These are phyloP conservation scores for Etheostoma perlongum DNA, from an alignment of 2,797 vertebrate species.

Conservation along the genomic window DNA sequence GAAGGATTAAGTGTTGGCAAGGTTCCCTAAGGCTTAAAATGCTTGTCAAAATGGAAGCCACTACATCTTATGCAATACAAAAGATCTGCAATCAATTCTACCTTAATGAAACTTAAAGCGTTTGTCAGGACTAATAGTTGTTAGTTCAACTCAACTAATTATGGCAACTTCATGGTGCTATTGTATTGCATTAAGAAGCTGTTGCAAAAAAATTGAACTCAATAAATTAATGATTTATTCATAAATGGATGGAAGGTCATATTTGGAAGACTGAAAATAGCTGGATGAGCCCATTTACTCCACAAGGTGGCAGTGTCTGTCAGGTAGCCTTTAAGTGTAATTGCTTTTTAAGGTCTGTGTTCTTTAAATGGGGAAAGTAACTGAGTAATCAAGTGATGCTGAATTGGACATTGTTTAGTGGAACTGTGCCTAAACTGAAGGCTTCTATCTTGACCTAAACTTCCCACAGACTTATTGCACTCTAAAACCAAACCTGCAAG, in stretches of 20 bases:
- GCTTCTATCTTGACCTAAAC: background rate
- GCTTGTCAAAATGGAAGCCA: background rate
- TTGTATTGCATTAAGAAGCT: constrained; percentile 5
- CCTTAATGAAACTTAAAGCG: background rate
- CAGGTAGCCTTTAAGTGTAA: background rate
- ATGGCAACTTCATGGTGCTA: background rate
- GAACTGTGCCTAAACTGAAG: background rate
- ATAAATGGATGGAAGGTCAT: background rate
- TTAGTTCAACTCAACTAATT: background rate
- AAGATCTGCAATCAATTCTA: background rate
- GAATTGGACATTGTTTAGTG: too few species aligned
- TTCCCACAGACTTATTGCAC: too few species aligned
- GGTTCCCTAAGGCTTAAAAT: background rate
- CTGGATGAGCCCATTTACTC: fast-evolving
- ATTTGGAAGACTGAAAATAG: background rate
- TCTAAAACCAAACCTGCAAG: background rate
- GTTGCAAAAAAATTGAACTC: background rate
- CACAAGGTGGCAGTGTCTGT: constrained; percentile 44
- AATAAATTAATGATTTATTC: background rate
- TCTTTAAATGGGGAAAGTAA: background rate
- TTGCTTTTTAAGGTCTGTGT: background rate
- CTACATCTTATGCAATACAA: background rate
- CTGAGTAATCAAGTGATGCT: background rate
- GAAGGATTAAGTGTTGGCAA: background rate
- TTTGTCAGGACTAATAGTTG: too few species aligned